A percentile compares a stretch with the other conserved stretches of the same genome.
These are phyloP conservation scores for Phenganax stokvisi DNA, from an alignment of 92 coral and sea anemone species.

Conservation along the genomic window DNA sequence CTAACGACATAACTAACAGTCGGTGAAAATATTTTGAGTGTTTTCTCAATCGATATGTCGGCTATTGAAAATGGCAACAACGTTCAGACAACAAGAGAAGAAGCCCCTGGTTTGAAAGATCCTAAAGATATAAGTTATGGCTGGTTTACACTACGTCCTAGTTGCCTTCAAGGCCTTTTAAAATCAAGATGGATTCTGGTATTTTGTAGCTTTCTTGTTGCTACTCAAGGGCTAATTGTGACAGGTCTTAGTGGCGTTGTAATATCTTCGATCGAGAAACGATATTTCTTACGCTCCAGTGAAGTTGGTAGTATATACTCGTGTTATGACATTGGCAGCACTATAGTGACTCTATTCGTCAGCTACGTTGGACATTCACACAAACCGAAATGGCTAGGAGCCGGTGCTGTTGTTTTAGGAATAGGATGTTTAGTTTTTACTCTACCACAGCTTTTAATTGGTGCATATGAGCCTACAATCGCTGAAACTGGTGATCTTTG, in stretches of 20 bases:
- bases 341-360: conserved; percentile 74
- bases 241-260: conserved; percentile 87
- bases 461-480: conserved; percentile 59
- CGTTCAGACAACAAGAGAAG: background rate
- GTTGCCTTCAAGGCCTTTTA: conserved; percentile 63
- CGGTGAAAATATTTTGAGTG: background rate
- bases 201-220: conserved; percentile 79
- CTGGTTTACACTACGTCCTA: conserved; percentile 50
- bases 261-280: conserved; percentile 80
- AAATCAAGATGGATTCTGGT: conserved; percentile 78
- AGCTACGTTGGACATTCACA: conserved; percentile 93
- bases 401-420: conserved; percentile 73
- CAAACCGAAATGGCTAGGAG: conserved; percentile 93
- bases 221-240: conserved; percentile 85
- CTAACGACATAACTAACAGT: background rate
- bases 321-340: conserved; percentile 84
- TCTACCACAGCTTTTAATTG: conserved; percentile 76
- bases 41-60: background rate
- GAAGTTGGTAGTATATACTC: conserved; percentile 69
- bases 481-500: conserved; percentile 61
- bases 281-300: conserved; percentile 69
- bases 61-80: background rate
- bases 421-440: conserved; percentile 85
- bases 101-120: background rate
- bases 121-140: conserved; percentile 50